These are phyloP conservation scores for Blennius ocellaris DNA, from an alignment of 2,113 vertebrate genomes.

Conservation along the genomic window DNA sequence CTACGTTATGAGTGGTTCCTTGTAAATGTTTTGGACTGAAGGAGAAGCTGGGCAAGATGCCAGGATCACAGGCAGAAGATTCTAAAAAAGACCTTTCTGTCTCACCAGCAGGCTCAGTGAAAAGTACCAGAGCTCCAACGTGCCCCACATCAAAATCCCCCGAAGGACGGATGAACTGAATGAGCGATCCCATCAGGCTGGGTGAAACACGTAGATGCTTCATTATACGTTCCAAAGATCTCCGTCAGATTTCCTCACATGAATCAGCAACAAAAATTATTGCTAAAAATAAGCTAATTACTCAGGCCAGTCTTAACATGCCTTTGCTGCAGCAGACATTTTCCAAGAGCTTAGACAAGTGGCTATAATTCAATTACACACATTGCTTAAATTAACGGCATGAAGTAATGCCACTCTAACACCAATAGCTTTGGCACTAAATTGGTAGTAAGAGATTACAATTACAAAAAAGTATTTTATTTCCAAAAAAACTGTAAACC, in stretches of 20 bases:
- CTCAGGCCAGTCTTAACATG: no score
- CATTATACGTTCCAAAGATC: conserved; percentile 2
- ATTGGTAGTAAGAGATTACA: no score
- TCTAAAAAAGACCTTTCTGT: conserved; percentile 13
- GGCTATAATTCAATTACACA: no score
- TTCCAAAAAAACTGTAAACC: no score
- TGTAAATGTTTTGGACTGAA: background rate
- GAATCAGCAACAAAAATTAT: conserved; percentile 17
- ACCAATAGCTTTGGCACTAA: no score
- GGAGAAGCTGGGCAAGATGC: background rate
- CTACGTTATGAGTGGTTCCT: no score
- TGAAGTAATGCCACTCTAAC: no score
- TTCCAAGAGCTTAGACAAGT: background rate
- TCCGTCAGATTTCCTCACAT: conserved; percentile 10
- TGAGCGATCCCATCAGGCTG: conserved; percentile 41
- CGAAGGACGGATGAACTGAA: conserved; percentile 34
- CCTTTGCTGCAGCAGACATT: conserved; percentile 1
- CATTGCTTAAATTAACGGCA: no score
- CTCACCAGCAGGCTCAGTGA: conserved; percentile 9
- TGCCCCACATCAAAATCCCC: background rate
- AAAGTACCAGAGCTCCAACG: conserved; percentile 37
- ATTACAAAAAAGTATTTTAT: no score
- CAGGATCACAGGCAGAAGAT: background rate
- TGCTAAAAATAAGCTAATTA: conserved; percentile 36
- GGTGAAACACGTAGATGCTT: conserved; percentile 51